Percentiles rank a stretch among this genome's conserved stretches.
Evolutionary conservation across 2,888 invertebrate species (phyloP).

Genomic region (Drosophila testacea): DNA sequence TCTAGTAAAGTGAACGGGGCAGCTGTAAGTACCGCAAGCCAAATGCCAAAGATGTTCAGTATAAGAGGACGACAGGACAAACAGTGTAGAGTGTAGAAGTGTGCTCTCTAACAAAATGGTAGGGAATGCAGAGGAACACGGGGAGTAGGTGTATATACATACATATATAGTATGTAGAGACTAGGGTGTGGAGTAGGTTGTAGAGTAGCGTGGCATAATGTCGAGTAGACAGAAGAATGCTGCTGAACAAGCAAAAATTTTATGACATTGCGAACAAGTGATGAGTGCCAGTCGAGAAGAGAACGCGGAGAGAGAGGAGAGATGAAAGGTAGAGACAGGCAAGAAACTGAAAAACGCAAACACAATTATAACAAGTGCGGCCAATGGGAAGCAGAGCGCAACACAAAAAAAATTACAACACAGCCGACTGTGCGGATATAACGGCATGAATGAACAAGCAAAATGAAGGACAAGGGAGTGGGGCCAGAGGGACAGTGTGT

Average conservation of each 20-base stretch:
- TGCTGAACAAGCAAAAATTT: constrained; percentile 77
- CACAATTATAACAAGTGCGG: constrained; percentile 78
- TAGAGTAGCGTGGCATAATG: constrained; percentile 35
- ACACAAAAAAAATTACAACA: constrained; percentile 39
- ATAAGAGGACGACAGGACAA: constrained; percentile 29
- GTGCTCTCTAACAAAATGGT: background rate
- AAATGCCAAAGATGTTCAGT: constrained; percentile 66
- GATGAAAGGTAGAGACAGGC: background rate
- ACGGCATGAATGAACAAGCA: constrained; percentile 42
- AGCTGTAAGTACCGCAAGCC: constrained; percentile 64
- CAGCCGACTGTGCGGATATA: constrained; percentile 33
- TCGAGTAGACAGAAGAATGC: constrained; percentile 56
- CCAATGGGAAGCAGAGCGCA: constrained; percentile 38
- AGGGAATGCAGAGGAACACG: background rate
- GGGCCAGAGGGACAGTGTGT: constrained; percentile 34
- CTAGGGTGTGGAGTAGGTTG: constrained; percentile 4
- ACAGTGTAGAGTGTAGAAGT: constrained; percentile 3
- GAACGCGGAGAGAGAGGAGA: background rate
- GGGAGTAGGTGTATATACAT: constrained; percentile 8
- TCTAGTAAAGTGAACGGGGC: constrained; percentile 63
- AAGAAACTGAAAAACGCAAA: constrained; percentile 73
- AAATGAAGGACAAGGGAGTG: constrained; percentile 3
- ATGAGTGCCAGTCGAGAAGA: constrained; percentile 33
- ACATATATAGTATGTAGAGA: background rate
- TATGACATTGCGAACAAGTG: constrained; percentile 72